Evolutionary conservation across 2,888 invertebrate species (phyloP).

Genomic region (Agrochola litura): DNA sequence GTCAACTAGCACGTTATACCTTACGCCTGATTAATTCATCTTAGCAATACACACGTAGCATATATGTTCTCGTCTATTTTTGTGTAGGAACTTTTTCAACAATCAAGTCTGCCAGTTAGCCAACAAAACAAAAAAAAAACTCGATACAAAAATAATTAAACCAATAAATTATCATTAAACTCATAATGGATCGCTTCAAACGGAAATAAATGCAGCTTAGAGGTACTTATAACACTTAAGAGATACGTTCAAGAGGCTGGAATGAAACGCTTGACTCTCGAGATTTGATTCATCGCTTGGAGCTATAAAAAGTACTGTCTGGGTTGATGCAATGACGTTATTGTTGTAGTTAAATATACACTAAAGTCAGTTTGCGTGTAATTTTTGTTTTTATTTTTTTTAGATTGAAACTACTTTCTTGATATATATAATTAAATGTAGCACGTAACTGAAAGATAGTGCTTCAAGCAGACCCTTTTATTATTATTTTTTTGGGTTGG

Average conservation of each 20-base stretch:
- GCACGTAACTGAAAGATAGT: too few species aligned
- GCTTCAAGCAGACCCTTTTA: too few species aligned
- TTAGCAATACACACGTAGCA: conserved; percentile 25
- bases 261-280: conserved; percentile 25
- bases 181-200: conserved; percentile 51
- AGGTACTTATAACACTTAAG: conserved; percentile 38
- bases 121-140: not conserved
- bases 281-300: conserved; percentile 42
- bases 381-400: not conserved
- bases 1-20: too few species aligned
- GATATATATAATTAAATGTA: too few species aligned
- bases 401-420: not conserved
- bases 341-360: conserved; percentile 15
- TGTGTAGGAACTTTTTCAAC: not conserved
- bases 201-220: conserved; percentile 53
- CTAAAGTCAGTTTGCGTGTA: not conserved
- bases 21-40: conserved; percentile 21
- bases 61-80: not conserved
- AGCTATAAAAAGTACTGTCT: conserved; percentile 41
- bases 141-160: conserved; percentile 4
- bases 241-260: conserved; percentile 44
- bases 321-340: conserved; percentile 1
- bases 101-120: too few species aligned
- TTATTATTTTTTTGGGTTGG: too few species aligned
- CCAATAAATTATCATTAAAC: conserved; percentile 58